phyloP scores from a whole-genome alignment of 2,888 invertebrate species.

The Biston stratarius region DNA sequence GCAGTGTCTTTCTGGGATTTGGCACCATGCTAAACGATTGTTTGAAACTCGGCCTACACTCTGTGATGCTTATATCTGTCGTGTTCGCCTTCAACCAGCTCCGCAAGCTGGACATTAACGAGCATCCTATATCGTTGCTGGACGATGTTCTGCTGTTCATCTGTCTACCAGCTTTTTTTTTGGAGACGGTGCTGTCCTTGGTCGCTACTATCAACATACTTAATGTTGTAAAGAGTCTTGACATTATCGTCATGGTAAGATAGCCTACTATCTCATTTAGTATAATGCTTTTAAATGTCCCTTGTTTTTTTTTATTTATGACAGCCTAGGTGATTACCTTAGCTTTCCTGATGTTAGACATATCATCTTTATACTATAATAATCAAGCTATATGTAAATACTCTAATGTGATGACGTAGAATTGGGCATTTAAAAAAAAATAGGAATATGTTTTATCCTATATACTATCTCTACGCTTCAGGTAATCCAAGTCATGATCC shows the following conservation, averaged over 20 bases:
- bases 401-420: too few species aligned
- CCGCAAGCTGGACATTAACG: constrained; percentile 88
- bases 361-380: too few species aligned
- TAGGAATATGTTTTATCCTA: too few species aligned
- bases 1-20: constrained; percentile 77
- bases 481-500: constrained; percentile 90
- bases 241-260: constrained; percentile 85
- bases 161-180: constrained; percentile 90
- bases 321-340: too few species aligned
- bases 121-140: constrained; percentile 87
- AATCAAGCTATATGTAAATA: too few species aligned
- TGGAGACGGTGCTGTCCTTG: constrained; percentile 89
- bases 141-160: constrained; percentile 90
- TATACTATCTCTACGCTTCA: constrained; percentile 49
- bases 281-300: too few species aligned
- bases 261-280: not conserved
- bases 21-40: constrained; percentile 82
- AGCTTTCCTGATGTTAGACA: too few species aligned
- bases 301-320: too few species aligned
- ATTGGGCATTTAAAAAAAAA: too few species aligned
- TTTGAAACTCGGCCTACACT: constrained; percentile 84
- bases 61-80: constrained; percentile 85
- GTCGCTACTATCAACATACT: constrained; percentile 87
- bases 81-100: constrained; percentile 88
- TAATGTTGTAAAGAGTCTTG: constrained; percentile 82